Base-by-base conservation (phyloP, 2,797 vertebrate genomes). In the Megaceryle alcyon region DNA sequence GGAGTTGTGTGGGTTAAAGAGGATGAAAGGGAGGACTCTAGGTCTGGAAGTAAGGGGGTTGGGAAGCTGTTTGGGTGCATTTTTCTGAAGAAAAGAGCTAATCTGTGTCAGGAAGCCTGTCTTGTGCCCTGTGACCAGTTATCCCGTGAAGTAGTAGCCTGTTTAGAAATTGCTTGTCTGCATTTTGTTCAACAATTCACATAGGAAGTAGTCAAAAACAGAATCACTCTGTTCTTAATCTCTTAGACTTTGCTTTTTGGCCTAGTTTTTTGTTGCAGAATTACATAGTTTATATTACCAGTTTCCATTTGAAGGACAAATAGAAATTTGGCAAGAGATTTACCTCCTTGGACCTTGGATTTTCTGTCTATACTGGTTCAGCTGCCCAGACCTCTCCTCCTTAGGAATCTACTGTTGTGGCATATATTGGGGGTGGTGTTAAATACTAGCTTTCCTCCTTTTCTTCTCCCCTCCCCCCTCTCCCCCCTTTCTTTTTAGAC, bases 31-130 rank as follows among this genome's bases (percentile, higher is more conserved):
- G 13, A 83, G 21, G 49, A 7, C 41, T 20, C 20, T 28, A 51
- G 28, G 49, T 16, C 44, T 56, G 29, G 29, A 69, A 80, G 33
- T 15, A 61, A 22, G 19, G 60, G 10, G 25, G 3, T 3, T 64
- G 21, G 48, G 39, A 23, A 75, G 35, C 31, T 0, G 0, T 26
- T 92, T 18, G 41, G 53, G 17, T 84, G 37, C 1, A 0, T 80
- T 90, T 75, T 90, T 48, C 73, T 83, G 53, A 56, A 22, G 31
- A 83, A 53, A 3, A 3, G n/a, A 66, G 60, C 56, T 83, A 20
- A 60, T 51, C 23, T 3, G 3, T 23, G 19, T 92, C 56, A 69
- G 90, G 88, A 93, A 65, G 25, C 54, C 15, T 66, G 44, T 77
- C 22, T 82, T 85, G 21, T 83, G 13, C 39, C 8, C 18, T 56